Percentiles rank a stretch among this genome's conserved stretches.
phyloP scores from a whole-genome alignment of 2,888 invertebrate genomes.

The Cosmopolites sordidus region DNA sequence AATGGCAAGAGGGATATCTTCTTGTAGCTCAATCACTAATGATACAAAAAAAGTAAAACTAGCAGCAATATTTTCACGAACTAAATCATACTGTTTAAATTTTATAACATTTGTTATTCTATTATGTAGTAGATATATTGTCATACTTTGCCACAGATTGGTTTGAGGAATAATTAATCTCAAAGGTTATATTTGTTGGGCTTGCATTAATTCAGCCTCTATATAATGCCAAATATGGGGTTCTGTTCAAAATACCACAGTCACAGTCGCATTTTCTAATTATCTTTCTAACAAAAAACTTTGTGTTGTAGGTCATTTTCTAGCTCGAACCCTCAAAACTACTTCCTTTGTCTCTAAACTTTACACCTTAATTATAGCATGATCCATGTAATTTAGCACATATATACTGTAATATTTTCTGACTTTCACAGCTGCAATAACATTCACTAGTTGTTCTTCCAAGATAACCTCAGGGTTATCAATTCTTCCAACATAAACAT shows the following conservation, averaged over 20 bases:
- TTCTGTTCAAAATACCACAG: slow-evolving; percentile 52
- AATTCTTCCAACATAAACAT: slow-evolving; percentile 33
- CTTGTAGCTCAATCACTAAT: slow-evolving; percentile 54
- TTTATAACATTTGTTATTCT: slow-evolving; percentile 31
- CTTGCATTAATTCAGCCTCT: slow-evolving; percentile 36
- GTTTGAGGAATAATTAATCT: slow-evolving; percentile 23
- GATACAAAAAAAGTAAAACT: slow-evolving; percentile 76
- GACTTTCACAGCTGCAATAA: slow-evolving; percentile 27
- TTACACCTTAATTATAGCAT: slow-evolving; percentile 35
- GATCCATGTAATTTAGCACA: slow-evolving; percentile 37
- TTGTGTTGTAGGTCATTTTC: slow-evolving; percentile 44
- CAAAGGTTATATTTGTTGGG: background rate
- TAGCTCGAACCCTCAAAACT: slow-evolving; percentile 44
- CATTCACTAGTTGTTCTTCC: slow-evolving; percentile 29
- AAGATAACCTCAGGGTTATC: slow-evolving; percentile 33
- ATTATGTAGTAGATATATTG: background rate
- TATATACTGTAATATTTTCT: slow-evolving; percentile 41
- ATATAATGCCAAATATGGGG: slow-evolving; percentile 61
- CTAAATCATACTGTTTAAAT: slow-evolving; percentile 43
- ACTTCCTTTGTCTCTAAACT: slow-evolving; percentile 41
- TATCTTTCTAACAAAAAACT: slow-evolving; percentile 33
- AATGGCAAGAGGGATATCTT: slow-evolving; percentile 60
- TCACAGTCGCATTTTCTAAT: slow-evolving; percentile 15
- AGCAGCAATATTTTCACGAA: slow-evolving; percentile 63
- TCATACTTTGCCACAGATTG: slow-evolving; percentile 6